Evolutionary conservation across 2,888 invertebrate species (phyloP).

Genomic region (Pristionchus entomophagus): DNA sequence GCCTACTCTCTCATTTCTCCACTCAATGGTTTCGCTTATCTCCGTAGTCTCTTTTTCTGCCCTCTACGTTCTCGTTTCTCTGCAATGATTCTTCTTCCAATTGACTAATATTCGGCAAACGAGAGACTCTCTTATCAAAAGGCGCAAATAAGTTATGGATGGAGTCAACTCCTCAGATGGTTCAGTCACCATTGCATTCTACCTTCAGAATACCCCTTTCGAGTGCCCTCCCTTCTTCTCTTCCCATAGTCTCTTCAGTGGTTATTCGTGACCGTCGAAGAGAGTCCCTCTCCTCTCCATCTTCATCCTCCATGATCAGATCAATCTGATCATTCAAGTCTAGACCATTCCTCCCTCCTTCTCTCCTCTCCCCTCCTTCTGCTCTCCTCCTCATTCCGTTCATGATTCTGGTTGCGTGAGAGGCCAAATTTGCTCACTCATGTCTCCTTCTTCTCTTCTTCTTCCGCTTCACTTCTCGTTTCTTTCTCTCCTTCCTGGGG

Average conservation of each 20-base stretch:
- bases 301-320: too few relatives aligned
- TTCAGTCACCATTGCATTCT: background rate
- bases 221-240: background rate
- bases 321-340: too few relatives aligned
- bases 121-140: background rate
- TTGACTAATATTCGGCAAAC: background rate
- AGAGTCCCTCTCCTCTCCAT: conserved; percentile 6
- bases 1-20: background rate
- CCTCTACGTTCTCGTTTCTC: background rate
- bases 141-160: background rate
- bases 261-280: background rate
- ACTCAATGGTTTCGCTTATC: conserved; percentile 36
- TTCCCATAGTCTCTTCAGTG: background rate
- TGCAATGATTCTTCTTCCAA: background rate
- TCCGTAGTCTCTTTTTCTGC: background rate
- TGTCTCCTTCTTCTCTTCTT: background rate
- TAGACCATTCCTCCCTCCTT: too few relatives aligned
- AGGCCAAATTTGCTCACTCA: conserved; percentile 30
- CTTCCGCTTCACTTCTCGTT: conserved; percentile 28
- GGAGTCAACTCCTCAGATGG: background rate
- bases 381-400: conserved; percentile 32
- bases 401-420: conserved; percentile 8
- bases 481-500: background rate
- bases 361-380: too few relatives aligned
- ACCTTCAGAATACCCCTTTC: too few relatives aligned